phyloP scores from a whole-genome alignment of 2,113 vertebrate species.

The Hiodon alosoides region DNA sequence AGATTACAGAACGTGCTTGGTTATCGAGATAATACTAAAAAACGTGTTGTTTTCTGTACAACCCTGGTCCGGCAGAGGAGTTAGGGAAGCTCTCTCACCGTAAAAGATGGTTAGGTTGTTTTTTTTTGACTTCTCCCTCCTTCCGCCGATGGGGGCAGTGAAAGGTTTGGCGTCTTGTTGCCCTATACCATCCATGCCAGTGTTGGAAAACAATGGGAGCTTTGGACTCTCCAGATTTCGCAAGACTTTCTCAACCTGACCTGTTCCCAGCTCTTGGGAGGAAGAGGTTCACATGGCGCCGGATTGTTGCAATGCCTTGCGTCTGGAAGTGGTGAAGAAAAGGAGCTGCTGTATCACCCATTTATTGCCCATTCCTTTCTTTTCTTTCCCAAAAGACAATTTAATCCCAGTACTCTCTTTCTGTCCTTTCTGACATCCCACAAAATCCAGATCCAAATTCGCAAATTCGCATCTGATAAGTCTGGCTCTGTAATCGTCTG shows the following conservation, averaged over 20 bases:
- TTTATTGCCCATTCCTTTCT: not conserved
- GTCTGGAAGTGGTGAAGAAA: constrained; percentile 2
- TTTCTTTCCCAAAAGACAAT: constrained; percentile 24
- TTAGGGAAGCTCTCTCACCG: too few relatives aligned
- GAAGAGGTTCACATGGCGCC: constrained; percentile 1
- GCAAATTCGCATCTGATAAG: constrained; percentile 39
- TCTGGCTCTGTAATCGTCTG: constrained; percentile 37
- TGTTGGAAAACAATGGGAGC: too few relatives aligned
- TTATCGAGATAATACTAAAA: not conserved
- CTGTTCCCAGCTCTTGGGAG: not conserved
- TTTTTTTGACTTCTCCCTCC: too few relatives aligned
- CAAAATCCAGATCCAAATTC: constrained; percentile 32
- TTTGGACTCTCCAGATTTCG: too few relatives aligned
- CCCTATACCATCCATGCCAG: too few relatives aligned
- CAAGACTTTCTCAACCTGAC: not conserved
- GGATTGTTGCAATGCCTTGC: not conserved
- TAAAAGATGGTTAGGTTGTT: too few relatives aligned
- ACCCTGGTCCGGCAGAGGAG: too few relatives aligned
- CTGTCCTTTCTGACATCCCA: constrained; percentile 36
- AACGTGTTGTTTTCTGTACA: too few relatives aligned
- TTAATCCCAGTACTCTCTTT: constrained; percentile 38
- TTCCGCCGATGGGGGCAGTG: too few relatives aligned
- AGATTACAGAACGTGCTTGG: not conserved
- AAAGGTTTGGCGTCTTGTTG: too few relatives aligned
- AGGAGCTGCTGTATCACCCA: not conserved